phyloP scores from a whole-genome alignment of 2,888 invertebrate species.

The Brenthis hecate region DNA sequence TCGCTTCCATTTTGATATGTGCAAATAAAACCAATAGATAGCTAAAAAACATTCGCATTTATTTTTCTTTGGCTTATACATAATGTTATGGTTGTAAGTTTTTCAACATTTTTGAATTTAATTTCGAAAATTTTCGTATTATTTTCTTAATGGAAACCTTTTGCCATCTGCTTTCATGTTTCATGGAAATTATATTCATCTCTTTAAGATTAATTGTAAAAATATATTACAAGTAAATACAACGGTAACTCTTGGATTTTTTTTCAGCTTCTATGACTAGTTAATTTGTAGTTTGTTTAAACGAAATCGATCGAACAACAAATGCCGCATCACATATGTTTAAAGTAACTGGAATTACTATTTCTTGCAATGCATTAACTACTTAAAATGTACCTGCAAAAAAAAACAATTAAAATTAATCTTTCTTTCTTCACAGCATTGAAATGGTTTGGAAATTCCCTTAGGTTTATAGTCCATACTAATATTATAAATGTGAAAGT shows the following conservation, averaged over 20 bases:
- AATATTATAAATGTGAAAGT: too few species aligned
- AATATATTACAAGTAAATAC: too few species aligned
- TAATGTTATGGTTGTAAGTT: constrained; percentile 42
- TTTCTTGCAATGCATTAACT: constrained; percentile 16
- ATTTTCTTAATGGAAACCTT: constrained; percentile 4
- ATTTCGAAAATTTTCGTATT: constrained; percentile 9
- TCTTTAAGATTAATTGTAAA: too few species aligned
- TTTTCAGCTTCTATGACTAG: too few species aligned
- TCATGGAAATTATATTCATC: too few species aligned
- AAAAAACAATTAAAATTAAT: constrained; percentile 10
- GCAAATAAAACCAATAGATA: neutral
- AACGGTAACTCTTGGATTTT: too few species aligned
- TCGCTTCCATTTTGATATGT: too few species aligned
- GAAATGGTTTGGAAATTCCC: too few species aligned
- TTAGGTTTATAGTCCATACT: too few species aligned
- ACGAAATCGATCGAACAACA: neutral
- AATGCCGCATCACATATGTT: neutral
- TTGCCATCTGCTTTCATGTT: too few species aligned
- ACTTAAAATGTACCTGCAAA: constrained; percentile 36
- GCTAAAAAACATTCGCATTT: constrained; percentile 43
- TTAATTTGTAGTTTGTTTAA: too few species aligned
- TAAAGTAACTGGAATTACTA: neutral
- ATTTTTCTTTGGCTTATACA: constrained; percentile 60
- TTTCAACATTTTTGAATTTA: neutral
- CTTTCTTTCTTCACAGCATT: neutral